Base-by-base conservation (phyloP, 2,113 vertebrate species). In the Tiliqua scincoides region DNA sequence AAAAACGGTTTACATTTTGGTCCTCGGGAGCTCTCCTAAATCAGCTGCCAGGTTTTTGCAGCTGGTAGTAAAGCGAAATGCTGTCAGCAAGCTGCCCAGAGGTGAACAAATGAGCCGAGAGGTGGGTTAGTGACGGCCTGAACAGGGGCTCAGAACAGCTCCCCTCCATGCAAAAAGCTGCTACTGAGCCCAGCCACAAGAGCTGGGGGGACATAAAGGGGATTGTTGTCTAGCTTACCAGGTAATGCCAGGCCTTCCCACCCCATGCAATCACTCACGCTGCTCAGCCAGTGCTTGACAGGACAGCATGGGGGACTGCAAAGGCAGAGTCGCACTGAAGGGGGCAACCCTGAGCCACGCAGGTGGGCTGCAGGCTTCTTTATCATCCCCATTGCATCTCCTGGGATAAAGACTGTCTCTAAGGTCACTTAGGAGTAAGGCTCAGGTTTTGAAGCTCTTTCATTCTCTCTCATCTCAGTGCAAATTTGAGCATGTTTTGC, bases 1-100 rank as follows among this genome's bases (percentile, higher is more conserved):
- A 96, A 93, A 97, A 96, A 97, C 93, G 97, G 97, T 98, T 98
- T 98, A 98, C 98, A 98, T 98, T 97, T 98, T 97, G 95, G 92
- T 93, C 91, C 93, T 96, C 83, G 93, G 97, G 96, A 97, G 93
- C 94, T 93, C 96, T 97, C 97, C 97, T 99, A 99, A 98, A 98
- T 98, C 98, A 99, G 97, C 97, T 96, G 97, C 96, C 90, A 96
- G 96, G 97, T 97, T 96, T 90, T 86, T 93, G 96, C 97, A 96
- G 97, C 97, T 97, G 96, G 96, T 95, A 95, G 97, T 90, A 96
- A 97, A 96, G 97, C 96, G 97, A 96, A 97, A 91, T 91, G 96
- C 95, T 98, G 97, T 98, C 96, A 93, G 96, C 97, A 79, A 94
- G 92, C 95, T 81, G 93, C 95, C 89, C 86, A 27, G 89, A 91